Evolutionary conservation across 2,797 vertebrate genomes (phyloP), one percentile per base, ranked within the genome.

Genomic region (Heliangelus exortis): DNA sequence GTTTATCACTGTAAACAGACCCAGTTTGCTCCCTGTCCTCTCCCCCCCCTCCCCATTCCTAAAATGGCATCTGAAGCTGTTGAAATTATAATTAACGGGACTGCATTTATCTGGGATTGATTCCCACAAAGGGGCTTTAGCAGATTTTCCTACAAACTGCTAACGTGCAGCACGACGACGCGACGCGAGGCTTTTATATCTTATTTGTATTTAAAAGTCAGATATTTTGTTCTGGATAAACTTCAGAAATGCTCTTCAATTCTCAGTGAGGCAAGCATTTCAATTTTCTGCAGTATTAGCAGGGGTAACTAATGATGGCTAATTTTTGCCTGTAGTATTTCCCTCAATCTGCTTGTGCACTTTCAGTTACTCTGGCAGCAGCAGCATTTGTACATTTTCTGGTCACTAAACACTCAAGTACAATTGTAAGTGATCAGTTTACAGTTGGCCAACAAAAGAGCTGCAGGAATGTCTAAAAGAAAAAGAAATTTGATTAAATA

Each of bases 351-450:
- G 97, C 97, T 97, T 96, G 77, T 97, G 96, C 94, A 97, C 97
- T 98, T 98, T 97, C 91, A 93, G 91, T 97, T 96, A 97, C 86
- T 94, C 95, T 98, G 97, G 97, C 97, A 61, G 97, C 94, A 93
- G 95, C 94, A 98, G 95, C 97, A 97, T 97, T 97, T 98, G 92
- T 97, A 96, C 96, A 98, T 98, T 98, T 98, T 98, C 98, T 98
- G 98, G 98, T 98, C 98, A 98, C 97, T 98, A 97, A 97, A 97
- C 98, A 98, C 97, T 92, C 96, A 98, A 97, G 98, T 98, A 98
- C 97, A 96, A 97, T 96, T 97, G 97, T 97, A 98, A 98, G 92
- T 96, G 97, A 98, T 98, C 97, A 95, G 97, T 98, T 97, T 98
- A 95, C 97, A 97, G 96, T 96, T 96, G 97, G 95, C 95, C 96